Conservation (phyloP, 1,140 invertebrate species). For the Branchinecta lynchi region DNA sequence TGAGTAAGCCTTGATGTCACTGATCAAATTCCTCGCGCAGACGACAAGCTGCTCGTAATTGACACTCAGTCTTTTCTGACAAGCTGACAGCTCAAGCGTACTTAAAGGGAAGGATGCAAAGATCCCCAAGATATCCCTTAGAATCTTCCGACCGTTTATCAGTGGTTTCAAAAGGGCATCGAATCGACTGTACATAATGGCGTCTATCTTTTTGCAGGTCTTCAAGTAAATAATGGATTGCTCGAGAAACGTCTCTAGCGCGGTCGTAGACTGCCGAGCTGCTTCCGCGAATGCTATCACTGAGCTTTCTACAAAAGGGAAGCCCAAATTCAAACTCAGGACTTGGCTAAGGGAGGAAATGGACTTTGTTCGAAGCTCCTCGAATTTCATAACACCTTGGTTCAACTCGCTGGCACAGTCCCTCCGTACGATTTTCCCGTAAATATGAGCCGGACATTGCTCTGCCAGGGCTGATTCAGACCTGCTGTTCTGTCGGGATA, state of each 20-base stretch:
- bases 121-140: neutral
- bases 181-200: neutral
- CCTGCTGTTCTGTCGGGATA: neutral
- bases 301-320: neutral
- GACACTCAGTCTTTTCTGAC: neutral
- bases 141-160: neutral
- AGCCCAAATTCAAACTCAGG: neutral
- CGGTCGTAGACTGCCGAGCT: neutral
- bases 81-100: neutral
- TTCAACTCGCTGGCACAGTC: neutral
- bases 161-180: neutral
- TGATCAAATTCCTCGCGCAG: neutral
- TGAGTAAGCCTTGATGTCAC: slow-evolving; percentile 2
- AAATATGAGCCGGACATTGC: neutral
- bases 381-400: neutral
- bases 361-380: neutral
- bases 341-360: neutral
- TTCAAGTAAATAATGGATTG: neutral
- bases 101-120: neutral
- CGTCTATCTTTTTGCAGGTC: neutral
- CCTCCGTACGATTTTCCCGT: neutral
- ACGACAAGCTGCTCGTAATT: neutral
- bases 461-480: neutral
- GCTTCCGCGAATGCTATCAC: neutral
- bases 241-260: neutral